Evolutionary conservation across 64 coral and sea anemone species (phyloP).

Genomic region (Montipora efflorescens): DNA sequence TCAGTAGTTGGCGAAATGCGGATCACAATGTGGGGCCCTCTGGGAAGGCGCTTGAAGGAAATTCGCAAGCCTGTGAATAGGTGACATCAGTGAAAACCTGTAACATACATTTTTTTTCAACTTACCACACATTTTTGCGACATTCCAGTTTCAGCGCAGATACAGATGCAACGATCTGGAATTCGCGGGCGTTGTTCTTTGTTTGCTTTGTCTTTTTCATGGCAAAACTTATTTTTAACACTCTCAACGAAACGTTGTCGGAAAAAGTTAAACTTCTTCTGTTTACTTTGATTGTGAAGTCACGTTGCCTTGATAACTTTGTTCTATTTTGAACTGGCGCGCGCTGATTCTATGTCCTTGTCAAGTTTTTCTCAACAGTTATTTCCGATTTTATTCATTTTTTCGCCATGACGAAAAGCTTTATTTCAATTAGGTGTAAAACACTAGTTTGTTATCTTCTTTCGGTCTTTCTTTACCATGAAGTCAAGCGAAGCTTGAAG

Average conservation of each 20-base stretch:
- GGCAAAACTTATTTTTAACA: not conserved
- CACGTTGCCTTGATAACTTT: not conserved
- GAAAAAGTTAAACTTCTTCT: not conserved
- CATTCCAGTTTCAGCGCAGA: not conserved
- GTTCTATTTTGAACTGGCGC: not conserved
- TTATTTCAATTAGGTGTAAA: too few species aligned
- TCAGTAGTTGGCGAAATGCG: too few species aligned
- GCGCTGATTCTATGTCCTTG: not conserved
- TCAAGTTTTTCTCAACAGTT: too few species aligned
- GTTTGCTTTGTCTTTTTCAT: not conserved
- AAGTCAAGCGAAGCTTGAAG: too few species aligned
- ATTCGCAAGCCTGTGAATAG: too few species aligned
- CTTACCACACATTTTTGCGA: not conserved
- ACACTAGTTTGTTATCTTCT: too few species aligned
- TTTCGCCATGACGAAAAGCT: too few species aligned
- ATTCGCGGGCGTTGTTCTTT: not conserved
- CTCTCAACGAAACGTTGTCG: not conserved
- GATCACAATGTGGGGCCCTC: too few species aligned
- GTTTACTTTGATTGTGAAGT: conserved; percentile 15
- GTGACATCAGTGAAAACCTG: not conserved
- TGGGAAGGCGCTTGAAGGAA: too few species aligned
- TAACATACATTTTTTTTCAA: not conserved
- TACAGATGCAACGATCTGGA: not conserved
- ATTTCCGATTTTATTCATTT: too few species aligned
- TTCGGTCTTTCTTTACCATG: too few species aligned